A percentile compares a stretch with the other conserved stretches of the same genome.
phyloP scores from a whole-genome alignment of 2,797 vertebrate genomes.

The Uromys caudimaculatus region DNA sequence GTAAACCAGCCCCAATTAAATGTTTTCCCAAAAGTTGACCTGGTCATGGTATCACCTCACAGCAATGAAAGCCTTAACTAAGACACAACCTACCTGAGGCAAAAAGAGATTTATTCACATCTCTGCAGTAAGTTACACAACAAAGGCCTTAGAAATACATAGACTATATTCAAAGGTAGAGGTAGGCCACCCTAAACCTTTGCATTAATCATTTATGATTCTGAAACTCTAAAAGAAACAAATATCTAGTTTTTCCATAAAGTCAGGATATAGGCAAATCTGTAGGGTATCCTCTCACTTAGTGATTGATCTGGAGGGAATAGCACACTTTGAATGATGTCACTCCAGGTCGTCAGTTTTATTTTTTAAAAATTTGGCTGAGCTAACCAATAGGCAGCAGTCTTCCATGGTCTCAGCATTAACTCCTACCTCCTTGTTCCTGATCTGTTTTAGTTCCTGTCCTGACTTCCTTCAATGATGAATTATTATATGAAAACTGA shows the following conservation, averaged over 20 bases:
- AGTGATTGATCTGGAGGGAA: not conserved
- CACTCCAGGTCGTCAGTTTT: not conserved
- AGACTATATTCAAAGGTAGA: no score
- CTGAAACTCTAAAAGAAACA: not conserved
- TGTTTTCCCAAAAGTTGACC: not conserved
- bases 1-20: not conserved
- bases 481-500: not conserved
- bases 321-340: not conserved
- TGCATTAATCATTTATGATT: not conserved
- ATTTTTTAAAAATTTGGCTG: not conserved
- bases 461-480: not conserved
- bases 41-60: not conserved
- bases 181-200: fast-evolving
- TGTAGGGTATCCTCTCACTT: not conserved
- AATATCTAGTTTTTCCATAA: not conserved
- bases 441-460: not conserved
- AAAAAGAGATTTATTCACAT: not conserved
- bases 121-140: not conserved
- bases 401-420: not conserved
- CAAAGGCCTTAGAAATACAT: fast-evolving
- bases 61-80: not conserved
- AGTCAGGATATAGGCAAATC: not conserved
- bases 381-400: not conserved
- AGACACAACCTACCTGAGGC: no score
- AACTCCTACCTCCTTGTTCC: no score